These are phyloP conservation scores for Drosophila guanche DNA, from an alignment of 1,140 invertebrate species.

Conservation along the genomic window DNA sequence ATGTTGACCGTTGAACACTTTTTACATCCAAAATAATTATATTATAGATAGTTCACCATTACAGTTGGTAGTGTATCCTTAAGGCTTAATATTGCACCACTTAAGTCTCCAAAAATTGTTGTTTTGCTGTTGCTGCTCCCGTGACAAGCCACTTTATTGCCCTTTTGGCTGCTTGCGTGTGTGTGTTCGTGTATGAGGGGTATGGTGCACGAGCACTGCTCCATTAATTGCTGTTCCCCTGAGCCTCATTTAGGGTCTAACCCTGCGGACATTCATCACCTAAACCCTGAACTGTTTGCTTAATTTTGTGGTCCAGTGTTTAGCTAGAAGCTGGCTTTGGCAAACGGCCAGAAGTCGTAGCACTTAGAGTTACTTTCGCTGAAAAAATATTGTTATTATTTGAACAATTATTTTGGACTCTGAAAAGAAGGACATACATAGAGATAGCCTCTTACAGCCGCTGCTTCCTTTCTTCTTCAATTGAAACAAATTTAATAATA, in stretches of 20 bases:
- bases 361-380: too few relatives aligned
- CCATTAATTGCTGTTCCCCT: slow-evolving; percentile 16
- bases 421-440: neutral
- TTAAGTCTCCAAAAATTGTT: neutral
- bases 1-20: too few relatives aligned
- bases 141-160: slow-evolving; percentile 35
- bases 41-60: too few relatives aligned
- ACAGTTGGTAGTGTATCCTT: too few relatives aligned
- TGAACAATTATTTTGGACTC: too few relatives aligned
- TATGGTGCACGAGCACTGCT: neutral
- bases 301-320: slow-evolving; percentile 2
- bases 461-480: slow-evolving; percentile 9
- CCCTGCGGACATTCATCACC: slow-evolving; percentile 1
- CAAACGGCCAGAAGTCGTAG: too few relatives aligned
- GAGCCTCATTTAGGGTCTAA: neutral
- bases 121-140: slow-evolving; percentile 10
- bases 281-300: neutral
- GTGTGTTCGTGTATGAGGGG: neutral
- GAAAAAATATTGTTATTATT: too few relatives aligned
- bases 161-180: slow-evolving; percentile 20
- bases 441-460: neutral
- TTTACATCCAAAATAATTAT: too few relatives aligned
- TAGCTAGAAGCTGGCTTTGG: neutral
- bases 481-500: slow-evolving; percentile 17
- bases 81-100: too few relatives aligned